Evolutionary conservation across 1,140 invertebrate genomes (phyloP).

Genomic region (Meloidogyne chitwoodi): DNA sequence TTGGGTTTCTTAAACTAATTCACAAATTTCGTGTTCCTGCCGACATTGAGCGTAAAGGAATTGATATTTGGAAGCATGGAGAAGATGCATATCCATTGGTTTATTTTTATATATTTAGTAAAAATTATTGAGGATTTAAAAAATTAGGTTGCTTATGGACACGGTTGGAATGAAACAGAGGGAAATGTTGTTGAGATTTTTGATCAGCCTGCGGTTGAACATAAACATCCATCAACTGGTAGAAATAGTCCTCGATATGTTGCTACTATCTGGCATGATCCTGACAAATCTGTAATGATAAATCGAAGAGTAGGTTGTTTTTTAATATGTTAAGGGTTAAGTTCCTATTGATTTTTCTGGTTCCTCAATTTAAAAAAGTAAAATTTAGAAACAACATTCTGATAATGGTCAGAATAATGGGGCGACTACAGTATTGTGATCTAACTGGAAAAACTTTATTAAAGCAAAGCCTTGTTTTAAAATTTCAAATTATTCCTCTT

Average conservation of each 20-base stretch:
- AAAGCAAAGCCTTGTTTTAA: not conserved
- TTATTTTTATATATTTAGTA: not conserved
- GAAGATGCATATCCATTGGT: conserved; percentile 64
- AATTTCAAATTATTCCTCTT: not conserved
- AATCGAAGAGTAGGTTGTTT: not conserved
- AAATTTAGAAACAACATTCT: not conserved
- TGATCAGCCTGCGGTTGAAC: not conserved
- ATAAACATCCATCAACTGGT: not conserved
- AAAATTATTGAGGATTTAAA: not conserved
- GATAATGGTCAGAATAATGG: not conserved
- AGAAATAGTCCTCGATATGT: not conserved
- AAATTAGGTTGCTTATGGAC: conserved; percentile 60
- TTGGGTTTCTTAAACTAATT: conserved; percentile 61
- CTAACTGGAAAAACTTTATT: no score
- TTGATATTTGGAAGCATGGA: conserved; percentile 64
- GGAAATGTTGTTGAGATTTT: not conserved
- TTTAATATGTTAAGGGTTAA: not conserved
- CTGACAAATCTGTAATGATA: not conserved
- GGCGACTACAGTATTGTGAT: not conserved
- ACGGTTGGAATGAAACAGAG: conserved; percentile 59
- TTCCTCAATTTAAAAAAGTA: not conserved
- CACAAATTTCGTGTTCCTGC: conserved; percentile 61
- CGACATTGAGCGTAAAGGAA: conserved; percentile 64
- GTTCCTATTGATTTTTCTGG: not conserved
- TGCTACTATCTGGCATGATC: conserved; percentile 13